Conservation (phyloP, 2,113 vertebrate genomes). For the Picathartes gymnocephalus region DNA sequence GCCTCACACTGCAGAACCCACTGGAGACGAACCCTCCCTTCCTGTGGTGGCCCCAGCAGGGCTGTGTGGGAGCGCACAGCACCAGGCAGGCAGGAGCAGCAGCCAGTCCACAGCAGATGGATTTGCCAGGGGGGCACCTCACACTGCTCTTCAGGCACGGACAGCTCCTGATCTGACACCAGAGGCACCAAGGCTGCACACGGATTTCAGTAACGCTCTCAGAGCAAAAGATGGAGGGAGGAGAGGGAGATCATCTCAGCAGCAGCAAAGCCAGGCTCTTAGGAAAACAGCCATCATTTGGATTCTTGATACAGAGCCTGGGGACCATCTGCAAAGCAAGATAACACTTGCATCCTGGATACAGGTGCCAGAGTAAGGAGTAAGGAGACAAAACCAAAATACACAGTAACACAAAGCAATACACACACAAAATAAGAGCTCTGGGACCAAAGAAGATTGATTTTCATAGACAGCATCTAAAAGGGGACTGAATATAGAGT, state of each 20-base stretch:
- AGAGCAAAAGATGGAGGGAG: neutral
- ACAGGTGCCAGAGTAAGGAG: neutral
- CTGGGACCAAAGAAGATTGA: neutral
- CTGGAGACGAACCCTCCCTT: neutral
- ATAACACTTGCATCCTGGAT: neutral
- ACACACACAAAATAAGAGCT: neutral
- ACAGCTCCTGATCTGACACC: accelerated
- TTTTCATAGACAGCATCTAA: neutral
- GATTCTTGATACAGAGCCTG: neutral
- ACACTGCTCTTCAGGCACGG: neutral
- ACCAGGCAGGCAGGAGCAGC: neutral
- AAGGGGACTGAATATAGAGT: neutral
- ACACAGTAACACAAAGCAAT: neutral
- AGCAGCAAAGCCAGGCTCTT: neutral
- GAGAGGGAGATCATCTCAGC: neutral
- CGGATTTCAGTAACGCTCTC: neutral
- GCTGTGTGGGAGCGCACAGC: neutral
- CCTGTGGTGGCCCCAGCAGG: neutral
- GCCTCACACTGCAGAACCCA: neutral
- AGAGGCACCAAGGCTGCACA: neutral
- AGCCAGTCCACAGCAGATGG: neutral
- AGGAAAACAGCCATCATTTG: neutral
- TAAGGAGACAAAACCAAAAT: neutral
- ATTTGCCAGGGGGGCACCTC: accelerated
- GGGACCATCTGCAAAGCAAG: neutral